These are phyloP conservation scores for Aculops lycopersici DNA, from an alignment of 1,140 invertebrate genomes.

Conservation along the genomic window DNA sequence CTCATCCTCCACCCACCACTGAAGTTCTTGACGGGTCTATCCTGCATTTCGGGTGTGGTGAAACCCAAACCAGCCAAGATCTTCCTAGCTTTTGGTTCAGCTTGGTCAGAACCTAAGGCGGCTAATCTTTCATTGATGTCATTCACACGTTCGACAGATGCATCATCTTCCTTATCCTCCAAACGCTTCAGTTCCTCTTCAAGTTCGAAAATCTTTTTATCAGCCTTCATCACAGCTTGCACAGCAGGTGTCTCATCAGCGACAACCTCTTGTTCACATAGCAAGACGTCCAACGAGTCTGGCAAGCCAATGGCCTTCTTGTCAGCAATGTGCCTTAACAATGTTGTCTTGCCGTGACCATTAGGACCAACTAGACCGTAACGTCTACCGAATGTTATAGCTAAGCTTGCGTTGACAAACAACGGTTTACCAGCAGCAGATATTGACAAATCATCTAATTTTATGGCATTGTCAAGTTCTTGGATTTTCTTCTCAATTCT, in stretches of 20 bases:
- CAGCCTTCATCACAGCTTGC: conserved; percentile 61
- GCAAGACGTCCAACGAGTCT: conserved; percentile 75
- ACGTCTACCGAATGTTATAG: conserved; percentile 66
- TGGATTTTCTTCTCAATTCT: not conserved
- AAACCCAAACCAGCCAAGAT: conserved; percentile 93
- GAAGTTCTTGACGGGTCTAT: conserved; percentile 68
- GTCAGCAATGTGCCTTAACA: conserved; percentile 63
- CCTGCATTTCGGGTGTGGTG: conserved; percentile 52
- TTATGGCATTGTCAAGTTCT: conserved; percentile 9
- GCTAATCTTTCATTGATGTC: conserved; percentile 74
- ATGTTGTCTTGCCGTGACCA: conserved; percentile 91
- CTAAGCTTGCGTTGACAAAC: conserved; percentile 75
- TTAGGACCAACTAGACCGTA: conserved; percentile 96
- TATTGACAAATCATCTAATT: conserved; percentile 81
- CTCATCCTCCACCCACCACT: conserved; percentile 97
- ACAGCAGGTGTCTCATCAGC: conserved; percentile 70
- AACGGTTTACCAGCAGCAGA: conserved; percentile 85
- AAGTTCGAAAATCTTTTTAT: conserved; percentile 48
- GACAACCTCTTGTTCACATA: conserved; percentile 93
- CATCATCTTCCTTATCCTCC: conserved; percentile 29
- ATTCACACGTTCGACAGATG: conserved; percentile 18
- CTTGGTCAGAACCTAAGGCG: conserved; percentile 80
- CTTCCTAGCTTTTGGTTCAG: conserved; percentile 64
- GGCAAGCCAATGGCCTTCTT: conserved; percentile 56
- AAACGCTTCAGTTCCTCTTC: conserved; percentile 49